A percentile compares a stretch with the other conserved stretches of the same genome.
These are phyloP conservation scores for Diarsia mendica DNA, from an alignment of 2,888 invertebrate species.

Conservation along the genomic window DNA sequence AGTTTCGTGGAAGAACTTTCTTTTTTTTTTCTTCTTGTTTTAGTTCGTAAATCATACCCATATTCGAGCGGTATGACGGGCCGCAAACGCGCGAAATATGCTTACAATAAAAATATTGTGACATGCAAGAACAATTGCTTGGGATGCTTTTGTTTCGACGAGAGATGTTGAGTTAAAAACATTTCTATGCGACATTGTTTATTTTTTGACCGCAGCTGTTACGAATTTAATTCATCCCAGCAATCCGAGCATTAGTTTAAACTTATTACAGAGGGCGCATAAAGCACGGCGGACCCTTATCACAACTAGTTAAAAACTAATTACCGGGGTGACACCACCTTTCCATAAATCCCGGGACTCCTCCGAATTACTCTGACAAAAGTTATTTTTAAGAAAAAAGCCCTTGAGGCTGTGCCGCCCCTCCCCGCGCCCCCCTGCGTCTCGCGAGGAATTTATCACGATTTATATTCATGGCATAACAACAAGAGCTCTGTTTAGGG, in stretches of 20 bases:
- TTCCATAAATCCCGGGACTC: conserved; percentile 88
- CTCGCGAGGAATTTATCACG: conserved; percentile 90
- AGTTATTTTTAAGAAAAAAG: conserved; percentile 91
- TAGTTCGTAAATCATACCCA: conserved; percentile 83
- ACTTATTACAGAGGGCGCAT: conserved; percentile 85
- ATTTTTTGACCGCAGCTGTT: conserved; percentile 68
- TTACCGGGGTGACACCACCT: conserved; percentile 90
- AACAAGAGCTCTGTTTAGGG: conserved; percentile 88
- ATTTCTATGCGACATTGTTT: conserved; percentile 56
- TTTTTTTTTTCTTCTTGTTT: conserved; percentile 80
- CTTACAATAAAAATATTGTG: conserved; percentile 87
- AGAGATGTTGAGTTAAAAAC: conserved; percentile 69
- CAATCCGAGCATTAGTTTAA: conserved; percentile 77
- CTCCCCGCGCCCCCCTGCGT: conserved; percentile 71
- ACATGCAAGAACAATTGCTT: conserved; percentile 80
- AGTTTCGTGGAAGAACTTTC: conserved; percentile 88
- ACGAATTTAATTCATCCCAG: conserved; percentile 71
- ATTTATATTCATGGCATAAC: conserved; percentile 91
- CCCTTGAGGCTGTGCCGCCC: conserved; percentile 85
- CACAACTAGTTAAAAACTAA: conserved; percentile 91
- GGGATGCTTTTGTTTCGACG: conserved; percentile 76
- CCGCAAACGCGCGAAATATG: conserved; percentile 82
- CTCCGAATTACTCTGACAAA: conserved; percentile 89
- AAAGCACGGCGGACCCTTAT: conserved; percentile 88
- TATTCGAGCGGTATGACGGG: conserved; percentile 81